Conservation (phyloP, 2,888 invertebrate species). For the Patella depressa region DNA sequence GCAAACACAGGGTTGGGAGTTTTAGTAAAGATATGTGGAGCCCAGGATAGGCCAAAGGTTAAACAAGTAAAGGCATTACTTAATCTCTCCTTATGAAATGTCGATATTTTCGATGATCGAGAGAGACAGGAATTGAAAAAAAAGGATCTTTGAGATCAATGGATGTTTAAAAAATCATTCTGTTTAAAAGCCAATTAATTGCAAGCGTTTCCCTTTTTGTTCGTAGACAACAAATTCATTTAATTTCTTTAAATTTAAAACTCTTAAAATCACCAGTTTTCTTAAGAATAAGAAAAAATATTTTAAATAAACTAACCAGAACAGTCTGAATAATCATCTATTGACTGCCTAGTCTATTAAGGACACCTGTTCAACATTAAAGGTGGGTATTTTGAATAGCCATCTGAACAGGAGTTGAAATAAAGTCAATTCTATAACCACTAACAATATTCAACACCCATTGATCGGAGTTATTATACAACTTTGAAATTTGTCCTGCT, state of each 20-base stretch:
- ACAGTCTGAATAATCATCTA: too few relatives aligned
- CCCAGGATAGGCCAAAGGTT: not conserved
- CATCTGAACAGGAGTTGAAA: not conserved
- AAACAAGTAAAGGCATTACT: too few relatives aligned
- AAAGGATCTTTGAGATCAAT: not conserved
- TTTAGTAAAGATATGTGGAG: not conserved
- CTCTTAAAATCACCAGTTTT: not conserved
- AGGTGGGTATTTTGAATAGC: not conserved
- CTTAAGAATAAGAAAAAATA: not conserved
- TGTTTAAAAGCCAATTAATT: not conserved
- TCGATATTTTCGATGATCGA: too few relatives aligned
- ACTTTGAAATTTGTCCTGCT: not conserved
- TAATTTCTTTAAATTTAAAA: not conserved
- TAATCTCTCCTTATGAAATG: too few relatives aligned
- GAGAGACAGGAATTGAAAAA: not conserved
- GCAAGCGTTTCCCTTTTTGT: not conserved
- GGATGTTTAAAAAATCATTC: slow-evolving; percentile 1
- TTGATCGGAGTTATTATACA: not conserved
- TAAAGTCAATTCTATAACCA: not conserved
- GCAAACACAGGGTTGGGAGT: not conserved
- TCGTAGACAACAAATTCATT: not conserved
- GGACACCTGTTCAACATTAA: not conserved
- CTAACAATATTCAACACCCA: not conserved
- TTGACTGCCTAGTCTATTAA: not conserved
- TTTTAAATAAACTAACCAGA: not conserved